Evolutionary conservation across 2,113 vertebrate genomes (phyloP).

Genomic region (Melospiza georgiana): DNA sequence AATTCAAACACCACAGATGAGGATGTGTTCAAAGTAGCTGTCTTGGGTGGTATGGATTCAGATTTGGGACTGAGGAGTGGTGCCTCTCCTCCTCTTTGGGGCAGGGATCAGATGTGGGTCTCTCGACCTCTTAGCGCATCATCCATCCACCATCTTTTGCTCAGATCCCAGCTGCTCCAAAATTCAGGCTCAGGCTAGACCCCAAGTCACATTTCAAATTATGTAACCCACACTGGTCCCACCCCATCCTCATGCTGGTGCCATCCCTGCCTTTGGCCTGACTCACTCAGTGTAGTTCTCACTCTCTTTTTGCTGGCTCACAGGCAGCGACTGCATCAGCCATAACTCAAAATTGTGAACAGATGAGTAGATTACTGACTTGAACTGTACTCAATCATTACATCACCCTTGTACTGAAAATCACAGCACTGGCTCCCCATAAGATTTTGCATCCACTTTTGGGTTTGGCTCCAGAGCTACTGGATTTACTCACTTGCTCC

Average conservation of each 20-base stretch:
- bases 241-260: not conserved
- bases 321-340: constrained; percentile 38
- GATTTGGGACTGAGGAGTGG: not conserved
- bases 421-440: constrained; percentile 50
- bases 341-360: constrained; percentile 69
- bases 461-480: constrained; percentile 72
- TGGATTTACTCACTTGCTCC: constrained; percentile 64
- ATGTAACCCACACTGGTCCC: accelerated
- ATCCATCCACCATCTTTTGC: not conserved
- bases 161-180: not conserved
- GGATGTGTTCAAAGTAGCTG: not conserved
- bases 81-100: not conserved
- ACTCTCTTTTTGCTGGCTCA: constrained; percentile 45
- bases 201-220: not conserved
- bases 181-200: not conserved
- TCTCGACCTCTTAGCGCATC: no score
- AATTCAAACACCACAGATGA: constrained; percentile 45
- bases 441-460: constrained; percentile 56
- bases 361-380: constrained; percentile 63
- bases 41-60: constrained; percentile 14
- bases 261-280: constrained; percentile 28
- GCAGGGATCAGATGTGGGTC: not conserved
- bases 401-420: constrained; percentile 65
- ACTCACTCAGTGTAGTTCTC: constrained; percentile 13
- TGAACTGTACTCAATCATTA: constrained; percentile 70